A percentile compares a stretch with the other conserved stretches of the same genome.
phyloP scores from a whole-genome alignment of 2,888 invertebrate genomes.

The Diaperis boleti region DNA sequence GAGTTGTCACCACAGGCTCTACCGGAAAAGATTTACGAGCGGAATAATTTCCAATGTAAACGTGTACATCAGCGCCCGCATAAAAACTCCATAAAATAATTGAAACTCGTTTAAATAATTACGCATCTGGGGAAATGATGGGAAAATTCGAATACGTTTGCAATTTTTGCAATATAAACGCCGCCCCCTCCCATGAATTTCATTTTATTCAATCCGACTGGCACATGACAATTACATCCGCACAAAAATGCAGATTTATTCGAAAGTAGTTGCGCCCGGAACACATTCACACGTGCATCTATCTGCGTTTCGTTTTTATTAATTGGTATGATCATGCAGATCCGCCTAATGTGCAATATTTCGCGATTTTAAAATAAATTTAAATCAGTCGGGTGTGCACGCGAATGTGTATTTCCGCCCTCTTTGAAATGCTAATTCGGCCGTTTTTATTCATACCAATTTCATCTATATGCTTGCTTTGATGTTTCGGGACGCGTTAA shows the following conservation, averaged over 20 bases:
- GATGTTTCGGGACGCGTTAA: conserved; percentile 33
- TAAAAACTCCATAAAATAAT: conserved; percentile 38
- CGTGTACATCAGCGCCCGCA: conserved; percentile 26
- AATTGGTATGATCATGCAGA: conserved; percentile 11
- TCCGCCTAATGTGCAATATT: conserved; percentile 6
- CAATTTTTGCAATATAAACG: conserved; percentile 36
- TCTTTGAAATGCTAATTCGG: conserved; percentile 30
- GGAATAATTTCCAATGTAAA: conserved; percentile 42
- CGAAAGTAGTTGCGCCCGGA: conserved; percentile 14
- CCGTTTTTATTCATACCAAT: conserved; percentile 34
- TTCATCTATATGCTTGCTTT: conserved; percentile 26
- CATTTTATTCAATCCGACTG: conserved; percentile 32
- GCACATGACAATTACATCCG: conserved; percentile 35
- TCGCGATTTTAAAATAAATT: conserved; percentile 15
- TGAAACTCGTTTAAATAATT: conserved; percentile 40
- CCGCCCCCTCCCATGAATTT: conserved; percentile 20
- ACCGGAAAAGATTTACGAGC: conserved; percentile 36
- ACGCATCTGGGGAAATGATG: conserved; percentile 34
- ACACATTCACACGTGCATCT: conserved; percentile 17
- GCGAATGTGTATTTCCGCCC: neutral
- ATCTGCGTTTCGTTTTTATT: conserved; percentile 13
- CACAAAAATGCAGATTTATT: conserved; percentile 30
- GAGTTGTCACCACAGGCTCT: conserved; percentile 35
- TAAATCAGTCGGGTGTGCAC: conserved; percentile 3
- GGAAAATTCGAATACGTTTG: conserved; percentile 32